A percentile compares a stretch with the other conserved stretches of the same genome.
Conservation (phyloP, 2,797 vertebrate species). For the Propithecus perrieri region DNA sequence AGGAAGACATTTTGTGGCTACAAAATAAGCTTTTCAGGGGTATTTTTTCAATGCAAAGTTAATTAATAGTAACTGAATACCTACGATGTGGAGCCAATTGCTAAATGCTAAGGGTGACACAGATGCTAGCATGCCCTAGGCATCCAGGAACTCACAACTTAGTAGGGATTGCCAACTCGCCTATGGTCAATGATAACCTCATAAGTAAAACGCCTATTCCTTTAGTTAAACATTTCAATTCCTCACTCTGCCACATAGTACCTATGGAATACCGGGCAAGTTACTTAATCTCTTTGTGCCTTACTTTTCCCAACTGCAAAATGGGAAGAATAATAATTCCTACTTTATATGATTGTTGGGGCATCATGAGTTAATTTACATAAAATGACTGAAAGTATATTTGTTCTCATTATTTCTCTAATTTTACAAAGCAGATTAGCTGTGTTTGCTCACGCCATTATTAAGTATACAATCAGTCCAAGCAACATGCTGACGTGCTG, state of each 20-base stretch:
- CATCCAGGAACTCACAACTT: not conserved
- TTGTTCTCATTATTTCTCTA: slow-evolving; percentile 2
- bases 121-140: not conserved
- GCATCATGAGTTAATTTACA: not conserved
- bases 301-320: slow-evolving; percentile 38
- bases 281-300: not conserved
- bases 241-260: not conserved
- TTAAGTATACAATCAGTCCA: not conserved
- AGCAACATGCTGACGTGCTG: not conserved
- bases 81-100: not conserved
- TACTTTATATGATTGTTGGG: not conserved
- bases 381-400: not conserved
- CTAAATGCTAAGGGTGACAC: not conserved
- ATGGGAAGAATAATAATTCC: not conserved
- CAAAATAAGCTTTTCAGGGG: not conserved
- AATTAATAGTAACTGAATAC: not conserved
- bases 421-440: not conserved
- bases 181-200: not conserved
- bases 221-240: not conserved
- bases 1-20: not conserved
- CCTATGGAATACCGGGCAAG: not conserved
- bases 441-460: not conserved
- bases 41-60: not conserved
- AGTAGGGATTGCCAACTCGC: not conserved
- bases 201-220: not conserved